Evolutionary conservation across 2,797 vertebrate species (phyloP), one percentile per base, ranked within the genome.

Genomic region (Spinibarbus caldwelli): DNA sequence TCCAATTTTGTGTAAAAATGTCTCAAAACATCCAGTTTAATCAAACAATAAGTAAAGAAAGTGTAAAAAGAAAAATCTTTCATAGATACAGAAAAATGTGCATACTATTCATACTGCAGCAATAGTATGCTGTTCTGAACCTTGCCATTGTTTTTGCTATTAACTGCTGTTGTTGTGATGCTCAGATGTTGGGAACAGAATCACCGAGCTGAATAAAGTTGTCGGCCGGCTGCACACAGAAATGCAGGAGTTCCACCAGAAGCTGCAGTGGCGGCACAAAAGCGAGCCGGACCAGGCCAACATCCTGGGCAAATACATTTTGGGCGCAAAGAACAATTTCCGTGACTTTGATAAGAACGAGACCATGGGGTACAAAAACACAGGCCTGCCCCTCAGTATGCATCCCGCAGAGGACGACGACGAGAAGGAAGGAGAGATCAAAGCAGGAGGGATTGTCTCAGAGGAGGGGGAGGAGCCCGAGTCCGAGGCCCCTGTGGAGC

Each of bases 161-260:
- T 62, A 78, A 49, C 26, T 34, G 45, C 4, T 54, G 36, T 68
- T 57, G 15, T 76, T 76, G 41, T 85, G 31, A 45, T 81, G 43
- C 45, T 2, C 83, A 94, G 93, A 94, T 73, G 88, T 95, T 31
- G 94, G 94, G 10, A 94, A 94, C 88, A 93, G 94, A 29, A 91
- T 95, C 85, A 95, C 94, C 0, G 94, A 95, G 85, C 88, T 96
- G 78, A 94, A 93, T 87, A 94, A 95, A 87, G 93, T 92, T 0
- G 91, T 95, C 10, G 82, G 90, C 15, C 90, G 90, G 19, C 91
- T 95, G 14, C 93, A 95, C 70, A 71, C 88, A 0, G 91, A 96
- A 52, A 91, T 95, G 54, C 93, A 93, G 14, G 62, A 89, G 5
- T 76, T 95, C 29, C 90, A 84, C n/a, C 84, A 86, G 43, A 90